phyloP scores from a whole-genome alignment of 2,888 invertebrate genomes.

The Neoscelio sp. region DNA sequence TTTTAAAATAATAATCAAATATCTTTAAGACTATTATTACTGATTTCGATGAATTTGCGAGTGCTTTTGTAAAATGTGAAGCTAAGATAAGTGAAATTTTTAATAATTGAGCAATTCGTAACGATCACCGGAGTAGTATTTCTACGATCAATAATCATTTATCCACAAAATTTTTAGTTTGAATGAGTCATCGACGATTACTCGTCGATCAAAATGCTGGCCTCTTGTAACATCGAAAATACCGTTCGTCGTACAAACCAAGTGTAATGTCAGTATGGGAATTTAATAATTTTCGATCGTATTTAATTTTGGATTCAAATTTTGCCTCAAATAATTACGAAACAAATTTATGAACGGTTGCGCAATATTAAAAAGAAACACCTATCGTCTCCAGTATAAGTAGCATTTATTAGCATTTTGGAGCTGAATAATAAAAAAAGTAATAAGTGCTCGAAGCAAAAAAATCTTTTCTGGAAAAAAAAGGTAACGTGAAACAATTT shows the following conservation, averaged over 20 bases:
- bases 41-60: conserved; percentile 24
- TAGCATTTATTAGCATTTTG: conserved; percentile 56
- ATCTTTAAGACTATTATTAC: conserved; percentile 24
- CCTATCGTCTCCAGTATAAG: too few relatives aligned
- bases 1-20: conserved; percentile 14
- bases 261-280: too few relatives aligned
- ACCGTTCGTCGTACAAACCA: conserved; percentile 1
- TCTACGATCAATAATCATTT: conserved; percentile 25
- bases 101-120: conserved; percentile 23
- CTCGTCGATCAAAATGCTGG: conserved; percentile 38
- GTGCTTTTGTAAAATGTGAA: conserved; percentile 35
- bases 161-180: conserved; percentile 25
- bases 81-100: conserved; percentile 20
- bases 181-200: not conserved
- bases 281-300: too few relatives aligned
- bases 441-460: not conserved
- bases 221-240: conserved; percentile 34
- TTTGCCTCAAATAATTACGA: too few relatives aligned
- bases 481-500: not conserved
- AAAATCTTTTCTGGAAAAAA: not conserved
- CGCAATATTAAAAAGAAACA: not conserved
- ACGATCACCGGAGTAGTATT: conserved; percentile 40
- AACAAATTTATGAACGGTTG: too few relatives aligned
- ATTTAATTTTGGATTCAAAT: not conserved
- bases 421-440: not conserved